Evolutionary conservation across 1,140 invertebrate genomes (phyloP).

Genomic region (Reticulitermes speratus): DNA sequence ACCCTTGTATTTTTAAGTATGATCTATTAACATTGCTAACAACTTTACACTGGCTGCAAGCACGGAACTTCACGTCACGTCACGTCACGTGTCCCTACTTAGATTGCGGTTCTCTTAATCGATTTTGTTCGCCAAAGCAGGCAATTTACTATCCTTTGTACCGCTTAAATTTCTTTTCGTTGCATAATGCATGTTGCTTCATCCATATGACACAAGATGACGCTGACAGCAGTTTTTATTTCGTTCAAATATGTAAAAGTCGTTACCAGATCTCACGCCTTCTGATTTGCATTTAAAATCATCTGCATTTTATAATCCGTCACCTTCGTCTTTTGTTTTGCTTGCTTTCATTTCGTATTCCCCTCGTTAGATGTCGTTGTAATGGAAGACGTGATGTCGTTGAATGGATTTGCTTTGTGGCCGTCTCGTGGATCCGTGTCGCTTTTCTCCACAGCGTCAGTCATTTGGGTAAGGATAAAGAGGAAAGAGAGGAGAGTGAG

Average conservation of each 20-base stretch:
- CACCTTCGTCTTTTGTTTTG: neutral
- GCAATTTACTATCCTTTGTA: neutral
- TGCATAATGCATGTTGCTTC: neutral
- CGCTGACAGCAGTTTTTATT: neutral
- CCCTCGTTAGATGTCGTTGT: neutral
- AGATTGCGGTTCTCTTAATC: neutral
- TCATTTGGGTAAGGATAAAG: neutral
- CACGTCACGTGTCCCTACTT: neutral
- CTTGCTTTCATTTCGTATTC: conserved; percentile 6
- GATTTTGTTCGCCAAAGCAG: neutral
- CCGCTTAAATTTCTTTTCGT: neutral
- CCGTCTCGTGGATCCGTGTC: neutral
- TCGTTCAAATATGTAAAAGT: neutral
- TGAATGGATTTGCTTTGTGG: neutral
- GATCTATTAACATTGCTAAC: too few relatives aligned
- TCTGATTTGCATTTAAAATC: conserved; percentile 14
- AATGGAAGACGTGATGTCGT: neutral
- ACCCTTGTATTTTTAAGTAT: too few relatives aligned
- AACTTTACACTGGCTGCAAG: too few relatives aligned
- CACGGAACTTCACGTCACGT: neutral
- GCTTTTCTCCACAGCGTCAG: neutral
- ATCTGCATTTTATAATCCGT: neutral
- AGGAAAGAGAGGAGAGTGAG: neutral
- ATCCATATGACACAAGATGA: neutral
- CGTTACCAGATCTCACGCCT: neutral